These are phyloP conservation scores for Melanostoma mellinum DNA, from an alignment of 2,888 invertebrate species.

Conservation along the genomic window DNA sequence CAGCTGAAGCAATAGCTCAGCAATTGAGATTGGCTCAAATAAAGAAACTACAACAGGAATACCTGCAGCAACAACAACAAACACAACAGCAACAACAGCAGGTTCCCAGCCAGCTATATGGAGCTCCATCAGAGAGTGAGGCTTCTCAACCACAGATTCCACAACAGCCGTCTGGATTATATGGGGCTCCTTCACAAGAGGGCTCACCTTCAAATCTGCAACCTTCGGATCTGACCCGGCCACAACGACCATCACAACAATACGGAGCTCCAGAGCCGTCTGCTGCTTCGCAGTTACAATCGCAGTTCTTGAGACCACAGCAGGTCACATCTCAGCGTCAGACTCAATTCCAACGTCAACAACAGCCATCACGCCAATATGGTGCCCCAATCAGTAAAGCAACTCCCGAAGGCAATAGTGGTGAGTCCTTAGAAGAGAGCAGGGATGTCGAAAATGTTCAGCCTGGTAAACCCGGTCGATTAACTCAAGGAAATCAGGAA, in stretches of 20 bases:
- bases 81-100: constrained; percentile 42
- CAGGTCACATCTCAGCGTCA: constrained; percentile 46
- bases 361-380: constrained; percentile 53
- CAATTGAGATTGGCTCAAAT: constrained; percentile 60
- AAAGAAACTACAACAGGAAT: constrained; percentile 33
- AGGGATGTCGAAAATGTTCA: constrained; percentile 60
- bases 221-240: constrained; percentile 21
- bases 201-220: constrained; percentile 8
- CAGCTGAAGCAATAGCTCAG: constrained; percentile 61
- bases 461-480: constrained; percentile 37
- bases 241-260: constrained; percentile 18
- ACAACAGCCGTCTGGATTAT: constrained; percentile 54
- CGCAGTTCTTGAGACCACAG: constrained; percentile 46
- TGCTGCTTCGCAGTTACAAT: constrained; percentile 32
- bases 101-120: constrained; percentile 50
- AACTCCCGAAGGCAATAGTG: constrained; percentile 37
- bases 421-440: constrained; percentile 57
- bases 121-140: constrained; percentile 51
- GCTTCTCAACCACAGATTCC: constrained; percentile 17
- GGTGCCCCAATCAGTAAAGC: constrained; percentile 41
- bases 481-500: constrained; percentile 48
- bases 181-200: constrained; percentile 45
- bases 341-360: constrained; percentile 42
- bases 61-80: constrained; percentile 7
- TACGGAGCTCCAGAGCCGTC: constrained; percentile 44